These are phyloP conservation scores for Vombatus ursinus DNA, from an alignment of 2,113 vertebrate species.

Conservation along the genomic window DNA sequence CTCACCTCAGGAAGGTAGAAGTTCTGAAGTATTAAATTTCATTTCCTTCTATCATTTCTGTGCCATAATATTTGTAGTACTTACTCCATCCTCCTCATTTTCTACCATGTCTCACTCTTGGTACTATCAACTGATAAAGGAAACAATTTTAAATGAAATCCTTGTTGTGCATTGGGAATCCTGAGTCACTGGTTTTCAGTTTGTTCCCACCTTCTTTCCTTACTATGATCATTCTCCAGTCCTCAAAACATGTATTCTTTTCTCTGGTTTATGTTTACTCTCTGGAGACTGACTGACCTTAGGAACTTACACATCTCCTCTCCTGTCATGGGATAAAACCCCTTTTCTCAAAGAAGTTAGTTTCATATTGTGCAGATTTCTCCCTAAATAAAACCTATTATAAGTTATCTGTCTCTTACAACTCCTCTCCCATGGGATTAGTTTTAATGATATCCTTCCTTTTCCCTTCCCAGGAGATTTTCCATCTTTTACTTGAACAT, in stretches of 20 bases:
- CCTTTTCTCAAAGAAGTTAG: neutral
- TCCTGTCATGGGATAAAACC: neutral
- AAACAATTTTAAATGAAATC: neutral
- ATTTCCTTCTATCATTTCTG: neutral
- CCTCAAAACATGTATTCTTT: neutral
- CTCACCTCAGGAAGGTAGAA: neutral
- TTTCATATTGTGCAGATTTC: neutral
- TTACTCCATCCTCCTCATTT: neutral
- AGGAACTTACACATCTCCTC: neutral
- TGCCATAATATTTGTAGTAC: neutral
- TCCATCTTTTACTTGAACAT: neutral
- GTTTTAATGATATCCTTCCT: neutral
- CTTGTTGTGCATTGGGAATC: neutral
- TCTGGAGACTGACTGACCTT: neutral
- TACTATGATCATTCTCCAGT: neutral
- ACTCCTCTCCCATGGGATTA: neutral
- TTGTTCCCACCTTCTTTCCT: neutral
- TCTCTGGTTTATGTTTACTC: neutral
- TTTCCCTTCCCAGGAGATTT: neutral
- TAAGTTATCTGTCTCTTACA: neutral
- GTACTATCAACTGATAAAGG: neutral
- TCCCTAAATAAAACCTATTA: neutral
- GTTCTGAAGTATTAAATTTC: neutral
- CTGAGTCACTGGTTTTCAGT: neutral
- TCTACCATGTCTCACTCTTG: neutral